Evolutionary conservation across 2,797 vertebrate species (phyloP).

Genomic region (Halcyon chelicuti): DNA sequence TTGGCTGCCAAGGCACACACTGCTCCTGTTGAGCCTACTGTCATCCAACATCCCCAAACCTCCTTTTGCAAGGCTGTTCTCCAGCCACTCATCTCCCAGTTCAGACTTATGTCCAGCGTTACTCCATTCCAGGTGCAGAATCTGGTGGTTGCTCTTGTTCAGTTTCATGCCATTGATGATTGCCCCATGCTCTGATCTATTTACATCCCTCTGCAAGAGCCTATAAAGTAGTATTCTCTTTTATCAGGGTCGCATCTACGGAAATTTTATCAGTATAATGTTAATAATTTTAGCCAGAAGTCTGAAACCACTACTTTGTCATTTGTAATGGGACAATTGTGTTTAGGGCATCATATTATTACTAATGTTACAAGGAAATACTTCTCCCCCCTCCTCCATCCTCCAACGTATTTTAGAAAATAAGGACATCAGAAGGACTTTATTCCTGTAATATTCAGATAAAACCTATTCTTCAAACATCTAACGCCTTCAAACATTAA

Average conservation of each 20-base stretch:
- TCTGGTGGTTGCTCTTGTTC: neutral
- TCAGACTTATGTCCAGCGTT: rapidly evolving
- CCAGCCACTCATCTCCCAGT: neutral
- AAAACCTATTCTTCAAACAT: neutral
- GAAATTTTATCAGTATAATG: neutral
- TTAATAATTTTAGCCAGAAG: neutral
- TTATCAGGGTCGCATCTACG: neutral
- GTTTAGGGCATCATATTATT: neutral
- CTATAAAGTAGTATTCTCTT: neutral
- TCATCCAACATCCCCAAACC: no score
- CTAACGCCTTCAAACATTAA: neutral
- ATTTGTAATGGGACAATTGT: neutral
- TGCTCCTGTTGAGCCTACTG: neutral
- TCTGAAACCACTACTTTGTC: neutral
- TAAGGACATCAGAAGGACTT: neutral
- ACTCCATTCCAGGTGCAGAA: neutral
- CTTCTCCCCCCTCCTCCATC: no score
- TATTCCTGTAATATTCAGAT: neutral
- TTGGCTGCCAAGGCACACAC: neutral
- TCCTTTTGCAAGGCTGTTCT: neutral
- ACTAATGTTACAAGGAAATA: neutral
- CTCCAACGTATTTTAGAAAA: neutral
- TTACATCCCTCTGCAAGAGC: neutral
- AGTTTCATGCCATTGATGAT: neutral
- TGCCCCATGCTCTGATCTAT: neutral